Percentiles rank a stretch among this genome's conserved stretches.
These are phyloP conservation scores for Drosophila pseudotakahashii DNA, from an alignment of 2,888 invertebrate species.

Conservation along the genomic window DNA sequence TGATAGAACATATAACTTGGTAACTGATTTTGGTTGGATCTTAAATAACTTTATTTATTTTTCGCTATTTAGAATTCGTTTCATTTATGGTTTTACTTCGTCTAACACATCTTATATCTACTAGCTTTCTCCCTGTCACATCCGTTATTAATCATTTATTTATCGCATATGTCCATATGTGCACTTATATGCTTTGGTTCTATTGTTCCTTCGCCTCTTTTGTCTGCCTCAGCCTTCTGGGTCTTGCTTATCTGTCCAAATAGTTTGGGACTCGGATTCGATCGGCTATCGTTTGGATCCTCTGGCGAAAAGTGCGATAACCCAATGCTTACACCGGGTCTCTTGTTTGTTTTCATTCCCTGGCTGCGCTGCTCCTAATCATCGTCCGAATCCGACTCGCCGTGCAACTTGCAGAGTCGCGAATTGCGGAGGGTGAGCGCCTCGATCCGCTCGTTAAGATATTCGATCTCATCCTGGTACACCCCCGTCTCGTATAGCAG, in stretches of 20 bases:
- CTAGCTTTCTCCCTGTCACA: neutral
- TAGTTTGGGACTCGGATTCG: neutral
- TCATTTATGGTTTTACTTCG: too few relatives aligned
- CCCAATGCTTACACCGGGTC: neutral
- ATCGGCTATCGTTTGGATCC: neutral
- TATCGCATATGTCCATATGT: neutral
- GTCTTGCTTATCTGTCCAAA: neutral
- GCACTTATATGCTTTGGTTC: neutral
- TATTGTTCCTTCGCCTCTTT: neutral
- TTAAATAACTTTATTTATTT: too few relatives aligned
- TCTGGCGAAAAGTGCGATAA: neutral
- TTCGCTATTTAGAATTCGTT: too few relatives aligned
- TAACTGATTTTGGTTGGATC: too few relatives aligned
- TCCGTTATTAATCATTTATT: neutral
- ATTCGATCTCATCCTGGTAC: constrained; percentile 62
- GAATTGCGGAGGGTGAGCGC: constrained; percentile 15
- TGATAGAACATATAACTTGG: too few relatives aligned
- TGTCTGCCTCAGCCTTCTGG: constrained; percentile 1
- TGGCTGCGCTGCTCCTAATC: constrained; percentile 2
- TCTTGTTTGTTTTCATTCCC: neutral
- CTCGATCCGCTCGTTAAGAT: constrained; percentile 46
- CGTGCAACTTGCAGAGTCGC: neutral
- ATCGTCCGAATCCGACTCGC: constrained; percentile 9
- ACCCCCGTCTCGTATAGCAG: constrained; percentile 57
- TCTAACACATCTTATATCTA: neutral